Percentiles rank a stretch among this genome's conserved stretches.
These are phyloP conservation scores for Gadopsis marmoratus DNA, from an alignment of 2,797 vertebrate species.

Conservation along the genomic window DNA sequence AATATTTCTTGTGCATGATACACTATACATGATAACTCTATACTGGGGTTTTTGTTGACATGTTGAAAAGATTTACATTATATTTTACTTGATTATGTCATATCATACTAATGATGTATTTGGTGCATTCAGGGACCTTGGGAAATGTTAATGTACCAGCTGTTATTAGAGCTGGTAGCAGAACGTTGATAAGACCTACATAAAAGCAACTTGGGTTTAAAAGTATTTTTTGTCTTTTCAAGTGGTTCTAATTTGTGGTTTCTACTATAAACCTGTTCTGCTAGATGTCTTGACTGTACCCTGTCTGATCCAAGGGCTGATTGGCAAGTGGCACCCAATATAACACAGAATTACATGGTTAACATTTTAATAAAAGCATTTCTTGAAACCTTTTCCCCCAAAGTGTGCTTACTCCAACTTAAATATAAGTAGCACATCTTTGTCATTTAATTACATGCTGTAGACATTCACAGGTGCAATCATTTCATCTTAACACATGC, in stretches of 20 bases:
- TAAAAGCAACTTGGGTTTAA: background rate
- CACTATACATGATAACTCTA: slow-evolving; percentile 10
- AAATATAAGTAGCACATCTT: slow-evolving; percentile 7
- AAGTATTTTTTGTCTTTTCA: background rate
- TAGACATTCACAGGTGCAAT: background rate
- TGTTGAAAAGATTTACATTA: background rate
- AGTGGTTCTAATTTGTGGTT: background rate
- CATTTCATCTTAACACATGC: too few species aligned
- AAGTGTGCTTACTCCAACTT: slow-evolving; percentile 7
- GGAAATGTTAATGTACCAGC: too few species aligned
- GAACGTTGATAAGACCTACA: background rate
- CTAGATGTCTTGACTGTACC: slow-evolving; percentile 3
- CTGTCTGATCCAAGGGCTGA: slow-evolving; percentile 9
- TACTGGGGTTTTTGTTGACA: slow-evolving; percentile 3
- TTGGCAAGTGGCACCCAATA: background rate
- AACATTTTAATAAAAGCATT: slow-evolving; percentile 47
- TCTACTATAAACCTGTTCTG: slow-evolving; percentile 1
- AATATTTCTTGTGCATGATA: slow-evolving; percentile 33
- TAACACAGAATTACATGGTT: background rate
- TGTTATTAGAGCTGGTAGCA: background rate
- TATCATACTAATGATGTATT: slow-evolving; percentile 1
- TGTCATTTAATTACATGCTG: background rate
- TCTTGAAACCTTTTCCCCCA: background rate
- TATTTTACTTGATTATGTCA: background rate
- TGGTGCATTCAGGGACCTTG: slow-evolving; percentile 11